phyloP scores from a whole-genome alignment of 2,113 vertebrate species.

The Callithrix jacchus region DNA sequence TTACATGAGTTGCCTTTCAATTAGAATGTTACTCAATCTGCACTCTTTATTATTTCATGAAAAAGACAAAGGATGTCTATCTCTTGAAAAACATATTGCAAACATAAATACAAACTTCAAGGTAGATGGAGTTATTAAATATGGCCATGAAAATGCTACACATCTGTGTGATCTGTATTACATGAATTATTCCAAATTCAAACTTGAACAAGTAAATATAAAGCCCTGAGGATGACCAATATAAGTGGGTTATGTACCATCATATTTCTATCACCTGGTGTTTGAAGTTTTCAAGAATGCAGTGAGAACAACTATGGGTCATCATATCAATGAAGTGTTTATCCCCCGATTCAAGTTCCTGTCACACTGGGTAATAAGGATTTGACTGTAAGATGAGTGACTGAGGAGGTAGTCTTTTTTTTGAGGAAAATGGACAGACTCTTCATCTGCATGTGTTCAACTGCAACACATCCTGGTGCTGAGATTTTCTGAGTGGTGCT shows the following conservation, averaged over 20 bases:
- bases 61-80: constrained; percentile 88
- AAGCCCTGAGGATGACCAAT: constrained; percentile 87
- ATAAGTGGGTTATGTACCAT: constrained; percentile 93
- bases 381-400: background rate
- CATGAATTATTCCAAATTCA: constrained; percentile 92
- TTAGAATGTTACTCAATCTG: constrained; percentile 96
- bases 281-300: constrained; percentile 93
- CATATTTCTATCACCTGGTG: constrained; percentile 95
- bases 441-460: background rate
- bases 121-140: constrained; percentile 71
- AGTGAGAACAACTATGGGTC: background rate
- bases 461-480: background rate
- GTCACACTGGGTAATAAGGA: background rate
- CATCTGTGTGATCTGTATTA: constrained; percentile 94
- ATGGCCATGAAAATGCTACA: constrained; percentile 93
- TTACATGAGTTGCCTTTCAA: constrained; percentile 98
- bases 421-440: background rate
- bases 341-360: background rate
- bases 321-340: background rate
- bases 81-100: background rate
- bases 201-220: constrained; percentile 88
- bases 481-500: background rate
- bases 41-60: constrained; percentile 95
- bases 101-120: background rate
- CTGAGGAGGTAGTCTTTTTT: background rate